Conservation (phyloP, 2,797 vertebrate genomes). For the Rhabdophis nuchalis region DNA sequence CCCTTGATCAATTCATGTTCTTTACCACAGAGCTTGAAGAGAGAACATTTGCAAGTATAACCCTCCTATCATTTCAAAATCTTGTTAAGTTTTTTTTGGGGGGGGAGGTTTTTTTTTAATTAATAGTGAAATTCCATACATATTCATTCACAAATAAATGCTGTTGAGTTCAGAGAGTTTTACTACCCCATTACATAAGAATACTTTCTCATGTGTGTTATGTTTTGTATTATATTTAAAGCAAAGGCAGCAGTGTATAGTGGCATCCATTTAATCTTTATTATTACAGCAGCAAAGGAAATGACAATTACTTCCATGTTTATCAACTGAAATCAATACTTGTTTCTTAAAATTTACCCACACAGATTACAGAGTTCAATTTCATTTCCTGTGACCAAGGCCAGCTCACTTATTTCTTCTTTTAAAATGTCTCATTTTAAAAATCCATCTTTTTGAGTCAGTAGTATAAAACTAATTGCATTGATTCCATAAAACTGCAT, state of each 20-base stretch:
- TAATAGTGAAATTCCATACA: not conserved
- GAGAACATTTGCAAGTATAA: not conserved
- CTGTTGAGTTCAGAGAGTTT: not conserved
- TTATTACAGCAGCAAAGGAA: not conserved
- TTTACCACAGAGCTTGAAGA: slow-evolving; percentile 7
- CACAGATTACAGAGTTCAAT: not conserved
- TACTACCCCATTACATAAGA: not conserved
- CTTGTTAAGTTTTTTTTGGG: not conserved
- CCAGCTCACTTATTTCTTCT: not conserved
- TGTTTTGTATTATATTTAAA: not conserved
- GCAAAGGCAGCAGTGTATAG: not conserved
- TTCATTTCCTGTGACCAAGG: not conserved
- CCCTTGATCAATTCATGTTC: slow-evolving; percentile 29
- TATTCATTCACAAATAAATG: not conserved
- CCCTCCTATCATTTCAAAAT: not conserved
- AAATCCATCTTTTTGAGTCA: not conserved
- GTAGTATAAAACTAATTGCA: not conserved
- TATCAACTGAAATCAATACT: not conserved
- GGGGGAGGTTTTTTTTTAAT: too few species aligned
- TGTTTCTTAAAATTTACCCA: not conserved
- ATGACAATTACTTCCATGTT: not conserved
- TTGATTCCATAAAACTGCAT: not conserved
- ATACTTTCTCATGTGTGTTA: not conserved
- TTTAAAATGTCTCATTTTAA: not conserved
- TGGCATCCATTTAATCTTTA: not conserved